Percentiles rank a stretch among this genome's conserved stretches.
Conservation (phyloP, 1,140 invertebrate genomes). For the Brachystomella parvula region DNA sequence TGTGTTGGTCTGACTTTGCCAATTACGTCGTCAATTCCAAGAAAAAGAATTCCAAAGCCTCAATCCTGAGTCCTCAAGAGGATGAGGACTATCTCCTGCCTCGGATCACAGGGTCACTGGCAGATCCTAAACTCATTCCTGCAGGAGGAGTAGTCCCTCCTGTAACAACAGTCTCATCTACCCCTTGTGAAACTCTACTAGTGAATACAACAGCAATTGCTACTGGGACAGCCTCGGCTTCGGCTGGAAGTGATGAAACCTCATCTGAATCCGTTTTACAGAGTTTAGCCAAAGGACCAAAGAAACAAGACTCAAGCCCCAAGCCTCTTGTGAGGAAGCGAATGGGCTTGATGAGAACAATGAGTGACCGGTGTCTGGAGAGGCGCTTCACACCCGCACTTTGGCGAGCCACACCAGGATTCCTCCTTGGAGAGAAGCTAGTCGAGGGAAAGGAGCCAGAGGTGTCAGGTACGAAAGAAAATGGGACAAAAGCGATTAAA, state of each 20-base stretch:
- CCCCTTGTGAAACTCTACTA: slow-evolving; percentile 16
- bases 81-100: background rate
- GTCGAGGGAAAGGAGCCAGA: slow-evolving; percentile 29
- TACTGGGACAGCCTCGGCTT: slow-evolving; percentile 8
- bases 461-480: background rate
- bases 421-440: slow-evolving; percentile 28
- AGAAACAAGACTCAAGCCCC: slow-evolving; percentile 12
- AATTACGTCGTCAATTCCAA: slow-evolving; percentile 38
- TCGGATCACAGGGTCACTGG: background rate
- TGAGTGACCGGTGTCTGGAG: slow-evolving; percentile 37
- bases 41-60: slow-evolving; percentile 25
- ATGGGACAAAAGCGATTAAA: background rate
- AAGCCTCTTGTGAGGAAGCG: slow-evolving; percentile 32
- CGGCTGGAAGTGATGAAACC: slow-evolving; percentile 3
- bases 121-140: slow-evolving; percentile 1
- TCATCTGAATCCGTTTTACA: background rate
- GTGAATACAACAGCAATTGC: background rate
- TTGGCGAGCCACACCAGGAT: slow-evolving; percentile 25
- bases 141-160: background rate
- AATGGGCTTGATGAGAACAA: slow-evolving; percentile 38
- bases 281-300: slow-evolving; percentile 2
- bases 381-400: slow-evolving; percentile 29
- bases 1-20: slow-evolving; percentile 47
- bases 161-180: background rate
- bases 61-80: background rate